Percentiles rank a stretch among this genome's conserved stretches.
phyloP scores from a whole-genome alignment of 2,888 invertebrate genomes.

The Chirona hameri region DNA sequence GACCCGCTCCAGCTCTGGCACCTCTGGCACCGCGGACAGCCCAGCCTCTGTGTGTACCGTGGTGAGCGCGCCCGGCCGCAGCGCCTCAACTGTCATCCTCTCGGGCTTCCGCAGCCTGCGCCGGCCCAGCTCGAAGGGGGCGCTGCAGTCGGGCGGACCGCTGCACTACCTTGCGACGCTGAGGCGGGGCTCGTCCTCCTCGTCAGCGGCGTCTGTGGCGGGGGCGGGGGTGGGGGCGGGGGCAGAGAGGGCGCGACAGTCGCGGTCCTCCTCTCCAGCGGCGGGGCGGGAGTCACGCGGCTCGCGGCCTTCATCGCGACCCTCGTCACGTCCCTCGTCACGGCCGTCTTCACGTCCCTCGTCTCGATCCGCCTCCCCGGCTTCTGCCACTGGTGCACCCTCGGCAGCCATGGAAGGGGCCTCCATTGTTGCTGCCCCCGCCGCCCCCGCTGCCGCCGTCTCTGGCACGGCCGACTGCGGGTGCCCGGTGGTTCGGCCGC shows the following conservation, averaged over 20 bases:
- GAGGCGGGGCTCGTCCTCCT: neutral
- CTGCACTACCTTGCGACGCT: neutral
- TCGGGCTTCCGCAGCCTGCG: slow-evolving; percentile 12
- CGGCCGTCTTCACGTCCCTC: too few species aligned
- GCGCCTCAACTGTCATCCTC: neutral
- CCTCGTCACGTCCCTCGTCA: neutral
- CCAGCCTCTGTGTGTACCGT: slow-evolving; percentile 7
- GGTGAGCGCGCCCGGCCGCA: neutral
- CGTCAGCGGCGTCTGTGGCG: neutral
- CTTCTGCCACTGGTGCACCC: neutral
- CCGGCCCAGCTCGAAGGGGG: neutral
- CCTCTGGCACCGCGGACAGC: neutral
- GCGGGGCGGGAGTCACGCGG: neutral
- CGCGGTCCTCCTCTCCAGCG: neutral
- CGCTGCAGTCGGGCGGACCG: neutral
- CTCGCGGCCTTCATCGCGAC: neutral
- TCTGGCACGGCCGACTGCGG: neutral
- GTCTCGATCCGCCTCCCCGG: too few species aligned
- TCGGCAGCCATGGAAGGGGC: too few species aligned
- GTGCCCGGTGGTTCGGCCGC: neutral
- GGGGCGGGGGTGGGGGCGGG: neutral
- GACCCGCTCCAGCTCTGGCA: neutral
- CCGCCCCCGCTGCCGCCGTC: neutral
- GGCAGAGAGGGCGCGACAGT: neutral
- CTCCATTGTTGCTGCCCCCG: neutral